Base-by-base conservation (phyloP, 2,888 invertebrate species). In the Tenthredo distinguenda region DNA sequence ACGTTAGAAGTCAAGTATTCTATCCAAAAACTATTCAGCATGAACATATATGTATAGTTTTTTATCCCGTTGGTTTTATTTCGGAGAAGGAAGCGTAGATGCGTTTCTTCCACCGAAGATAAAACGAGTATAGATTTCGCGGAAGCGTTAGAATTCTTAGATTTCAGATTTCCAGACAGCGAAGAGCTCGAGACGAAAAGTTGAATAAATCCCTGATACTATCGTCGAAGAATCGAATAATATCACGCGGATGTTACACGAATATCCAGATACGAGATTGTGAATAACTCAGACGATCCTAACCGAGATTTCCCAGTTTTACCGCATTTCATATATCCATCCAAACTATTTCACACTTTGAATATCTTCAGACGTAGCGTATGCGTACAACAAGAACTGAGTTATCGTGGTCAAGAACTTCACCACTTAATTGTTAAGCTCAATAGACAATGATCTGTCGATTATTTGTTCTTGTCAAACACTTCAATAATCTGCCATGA, bases 261-360 rank as follows among this genome's bases (percentile, higher is more conserved):
- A 74, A 74, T 74, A 43, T 40, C 18, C 31, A 40, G 43, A 74
- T 21, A 10, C 40, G 43, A 26, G 9, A 74, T 74, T 74, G 43
- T 40, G 72, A 74, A 74, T 74, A 68, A 74, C 72, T 43, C 21
- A 43, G 72, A 71, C 37, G 34, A 37, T 71, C 37, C n/a, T 71
- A 71, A 18, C 37, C 31, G 68, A 34, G 68, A 68, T 68, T 68
- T 34, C 0, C 34, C 31, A 34, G 68, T 26, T 34, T 34, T 18
- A 34, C 34, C 18, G 34, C 34, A 34, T 62, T 62, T 62, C 62
- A 26, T 26, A 62, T 62, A 62, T 62, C 26, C 26, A 26, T 62
- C 9, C 4, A 12, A 26, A 26, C 10, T 62, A 21, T 62, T 4
- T 26, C 21, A 21, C 12, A 26, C 21, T n/a, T 62, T 21, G 62